Evolutionary conservation across 2,888 invertebrate species (phyloP).

Genomic region (Hartigia nigra): DNA sequence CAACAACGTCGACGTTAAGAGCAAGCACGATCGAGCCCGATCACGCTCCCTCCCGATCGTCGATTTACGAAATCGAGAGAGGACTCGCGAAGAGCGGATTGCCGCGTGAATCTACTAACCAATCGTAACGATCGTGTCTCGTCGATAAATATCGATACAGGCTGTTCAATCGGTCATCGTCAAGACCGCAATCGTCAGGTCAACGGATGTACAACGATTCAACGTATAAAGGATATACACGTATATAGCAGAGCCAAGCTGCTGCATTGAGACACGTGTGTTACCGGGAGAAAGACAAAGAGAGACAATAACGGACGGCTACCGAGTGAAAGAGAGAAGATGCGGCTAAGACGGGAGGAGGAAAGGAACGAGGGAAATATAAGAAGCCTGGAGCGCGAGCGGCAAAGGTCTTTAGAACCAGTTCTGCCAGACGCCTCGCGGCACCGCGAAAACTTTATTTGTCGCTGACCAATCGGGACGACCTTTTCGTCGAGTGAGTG

Average conservation of each 20-base stretch:
- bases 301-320: constrained; percentile 11
- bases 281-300: background rate
- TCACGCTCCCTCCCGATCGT: background rate
- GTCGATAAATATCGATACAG: background rate
- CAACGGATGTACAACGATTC: background rate
- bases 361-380: background rate
- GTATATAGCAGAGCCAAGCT: background rate
- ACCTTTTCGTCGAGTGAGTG: background rate
- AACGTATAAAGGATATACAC: background rate
- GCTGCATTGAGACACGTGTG: background rate
- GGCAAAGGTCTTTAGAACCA: constrained; percentile 43
- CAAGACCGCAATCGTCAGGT: background rate
- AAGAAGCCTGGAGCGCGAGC: background rate
- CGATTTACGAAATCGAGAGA: background rate
- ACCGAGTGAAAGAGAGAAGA: constrained; percentile 10
- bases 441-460: constrained; percentile 31
- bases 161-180: background rate
- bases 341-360: background rate
- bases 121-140: background rate
- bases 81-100: background rate
- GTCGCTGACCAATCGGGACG: constrained; percentile 34
- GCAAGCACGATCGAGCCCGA: too few species aligned
- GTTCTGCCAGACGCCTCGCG: constrained; percentile 37
- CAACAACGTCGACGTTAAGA: background rate
- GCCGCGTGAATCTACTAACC: background rate